Evolutionary conservation across 2,888 invertebrate species (phyloP), one percentile per base, ranked within the genome.

Genomic region (Trichogramma dendrolimi): DNA sequence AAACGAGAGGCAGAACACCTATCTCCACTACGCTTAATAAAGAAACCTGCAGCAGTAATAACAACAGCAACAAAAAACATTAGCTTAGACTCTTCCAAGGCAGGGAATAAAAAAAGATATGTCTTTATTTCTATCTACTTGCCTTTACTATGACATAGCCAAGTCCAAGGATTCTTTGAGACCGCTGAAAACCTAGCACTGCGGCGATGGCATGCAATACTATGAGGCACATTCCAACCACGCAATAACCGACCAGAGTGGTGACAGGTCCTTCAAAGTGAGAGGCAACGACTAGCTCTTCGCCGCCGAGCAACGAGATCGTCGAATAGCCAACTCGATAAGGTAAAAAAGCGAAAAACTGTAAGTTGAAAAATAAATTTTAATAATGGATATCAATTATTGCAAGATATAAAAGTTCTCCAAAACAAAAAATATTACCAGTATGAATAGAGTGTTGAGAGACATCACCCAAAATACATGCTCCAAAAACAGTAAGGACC

Each of bases 381-480:
- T 46, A 43, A 55, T 0, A 39, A 8, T 46, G 39, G 6, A 8
- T 10, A 46, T 46, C 7, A 46, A 56, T 51, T 38, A 42, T 55
- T 47, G 11, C 52, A 42, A 56, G 4, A 10, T 8, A 10, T 6
- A 44, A 53, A 49, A 10, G 11, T 11, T 42, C 41, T 49, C 47
- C 43, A 44, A 46, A 46, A n/a, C 1, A 11, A 55, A 46, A 27
- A 41, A 10, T 5, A 10, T 69, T 47, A 77, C 78, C 66, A 98
- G 85, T 68, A 98, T 97, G 77, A 98, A 98, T 61, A 98, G 83
- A 0, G 97, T 96, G 76, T 99, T 98, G 41, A 99, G 81, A 0
- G 96, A 96, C 27, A 98, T 94, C 39, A 98, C 96, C 98, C 98
- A 99, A 78, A 99, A 97, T 0, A 99, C 97, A 82, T 99, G 98